These are phyloP conservation scores for Urocolius indicus DNA, from an alignment of 2,113 vertebrate genomes.

Conservation along the genomic window DNA sequence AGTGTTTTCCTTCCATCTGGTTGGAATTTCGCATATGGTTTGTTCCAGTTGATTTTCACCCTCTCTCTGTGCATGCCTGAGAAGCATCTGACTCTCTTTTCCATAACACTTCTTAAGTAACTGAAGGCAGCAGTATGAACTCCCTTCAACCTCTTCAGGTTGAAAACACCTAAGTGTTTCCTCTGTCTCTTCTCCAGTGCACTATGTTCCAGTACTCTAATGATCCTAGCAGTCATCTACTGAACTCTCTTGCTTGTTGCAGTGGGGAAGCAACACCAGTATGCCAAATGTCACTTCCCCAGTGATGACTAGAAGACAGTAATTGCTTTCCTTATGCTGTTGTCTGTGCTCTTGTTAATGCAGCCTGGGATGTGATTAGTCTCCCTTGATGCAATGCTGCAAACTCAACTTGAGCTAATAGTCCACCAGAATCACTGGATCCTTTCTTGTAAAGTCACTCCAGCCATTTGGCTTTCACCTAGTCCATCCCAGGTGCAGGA, in stretches of 20 bases:
- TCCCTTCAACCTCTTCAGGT: background rate
- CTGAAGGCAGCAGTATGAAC: background rate
- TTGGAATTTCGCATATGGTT: background rate
- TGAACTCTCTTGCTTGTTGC: background rate
- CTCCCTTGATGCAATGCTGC: background rate
- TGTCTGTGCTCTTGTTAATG: background rate
- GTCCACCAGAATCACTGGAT: background rate
- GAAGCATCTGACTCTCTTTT: background rate
- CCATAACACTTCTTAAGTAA: background rate
- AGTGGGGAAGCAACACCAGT: background rate
- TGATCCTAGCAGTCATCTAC: background rate
- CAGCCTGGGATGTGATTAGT: background rate
- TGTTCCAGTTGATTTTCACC: background rate
- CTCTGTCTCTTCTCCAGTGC: background rate
- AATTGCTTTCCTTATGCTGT: background rate
- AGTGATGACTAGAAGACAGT: background rate
- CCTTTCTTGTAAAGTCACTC: background rate
- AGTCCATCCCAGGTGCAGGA: background rate
- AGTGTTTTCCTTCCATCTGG: background rate
- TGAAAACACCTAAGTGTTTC: too few relatives aligned
- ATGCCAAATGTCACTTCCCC: background rate
- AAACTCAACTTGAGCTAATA: background rate
- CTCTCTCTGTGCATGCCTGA: background rate
- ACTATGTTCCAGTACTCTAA: background rate
- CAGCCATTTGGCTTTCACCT: background rate